phyloP scores from a whole-genome alignment of 2,113 vertebrate species.

The Tretioscincus oriximinensis region DNA sequence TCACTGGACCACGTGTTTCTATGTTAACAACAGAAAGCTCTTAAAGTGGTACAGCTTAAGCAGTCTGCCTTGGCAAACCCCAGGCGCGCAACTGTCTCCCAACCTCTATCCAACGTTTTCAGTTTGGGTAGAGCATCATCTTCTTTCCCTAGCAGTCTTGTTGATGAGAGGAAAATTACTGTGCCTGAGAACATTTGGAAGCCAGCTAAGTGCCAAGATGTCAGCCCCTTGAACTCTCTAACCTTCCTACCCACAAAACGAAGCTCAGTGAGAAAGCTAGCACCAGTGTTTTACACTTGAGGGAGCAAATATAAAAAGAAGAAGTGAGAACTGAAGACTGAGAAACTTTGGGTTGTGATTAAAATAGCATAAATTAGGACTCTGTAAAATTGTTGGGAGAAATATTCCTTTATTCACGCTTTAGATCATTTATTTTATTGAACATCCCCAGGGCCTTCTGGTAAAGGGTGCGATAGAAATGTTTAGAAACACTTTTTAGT shows the following conservation, averaged over 20 bases:
- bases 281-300: constrained; percentile 56
- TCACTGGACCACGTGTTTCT: constrained; percentile 26
- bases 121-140: background rate
- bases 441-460: too few relatives aligned
- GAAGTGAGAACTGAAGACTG: constrained; percentile 24
- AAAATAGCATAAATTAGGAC: constrained; percentile 22
- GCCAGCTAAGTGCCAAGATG: constrained; percentile 21
- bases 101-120: background rate
- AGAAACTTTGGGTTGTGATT: background rate
- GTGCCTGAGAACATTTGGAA: constrained; percentile 55
- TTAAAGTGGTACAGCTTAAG: background rate
- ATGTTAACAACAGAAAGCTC: background rate
- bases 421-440: too few relatives aligned
- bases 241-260: constrained; percentile 41
- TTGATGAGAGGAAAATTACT: constrained; percentile 63
- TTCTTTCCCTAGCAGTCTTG: constrained; percentile 33
- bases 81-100: background rate
- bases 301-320: constrained; percentile 54
- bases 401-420: too few relatives aligned
- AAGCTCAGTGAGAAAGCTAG: constrained; percentile 65
- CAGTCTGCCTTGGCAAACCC: constrained; percentile 23
- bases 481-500: too few relatives aligned
- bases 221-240: constrained; percentile 57
- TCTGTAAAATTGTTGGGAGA: background rate
- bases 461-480: too few relatives aligned